Base-by-base conservation (phyloP, 2,797 vertebrate species). In the Diglossa cyanea region DNA sequence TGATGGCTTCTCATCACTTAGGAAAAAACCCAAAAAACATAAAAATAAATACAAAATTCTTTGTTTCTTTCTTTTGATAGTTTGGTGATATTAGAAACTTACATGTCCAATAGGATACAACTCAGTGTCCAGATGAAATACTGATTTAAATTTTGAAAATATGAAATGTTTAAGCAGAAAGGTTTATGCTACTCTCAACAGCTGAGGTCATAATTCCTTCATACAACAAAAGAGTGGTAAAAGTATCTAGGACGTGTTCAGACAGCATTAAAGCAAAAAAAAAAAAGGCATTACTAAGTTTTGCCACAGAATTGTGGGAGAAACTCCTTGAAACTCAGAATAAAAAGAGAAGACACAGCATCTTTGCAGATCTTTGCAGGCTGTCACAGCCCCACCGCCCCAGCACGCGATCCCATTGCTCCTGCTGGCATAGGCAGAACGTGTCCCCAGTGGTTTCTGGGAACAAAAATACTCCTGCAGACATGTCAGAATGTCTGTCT, bases 161-260 rank as follows among this genome's bases (percentile, higher is more conserved):
- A 40, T 26, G 13, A 33, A 78, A 62, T 33, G 15, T 55, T 78
- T n/a, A 66, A n/a, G 44, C 16, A 68, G 54, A 51, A 78, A 19
- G 4, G 30, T 39, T 83, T 79, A 21, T 33, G 62, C 55, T 94
- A 40, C 42, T 85, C 8, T 47, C 88, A 76, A 21, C 70, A 95
- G 80, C 60, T 91, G 90, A 95, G 54, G 17, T 26, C 47, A 53
- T 80, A 23, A 55, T 93, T 95, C 57, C 70, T 88, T 83, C 92
- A 50, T 35, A 62, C 72, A 79, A 77, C 55, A 70, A 28, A 71
- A 26, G 13, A 47, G 39, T 61, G 44, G 42, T 70, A 50, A 62
- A 85, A 72, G 18, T 30, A 23, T 55, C 30, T 44, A 31, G 55
- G 35, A 37, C 73, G 16, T 42, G 31, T 45, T 91, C 33, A 71